Base-by-base conservation (phyloP, 2,888 invertebrate genomes). In the Cheilosia vernalis region DNA sequence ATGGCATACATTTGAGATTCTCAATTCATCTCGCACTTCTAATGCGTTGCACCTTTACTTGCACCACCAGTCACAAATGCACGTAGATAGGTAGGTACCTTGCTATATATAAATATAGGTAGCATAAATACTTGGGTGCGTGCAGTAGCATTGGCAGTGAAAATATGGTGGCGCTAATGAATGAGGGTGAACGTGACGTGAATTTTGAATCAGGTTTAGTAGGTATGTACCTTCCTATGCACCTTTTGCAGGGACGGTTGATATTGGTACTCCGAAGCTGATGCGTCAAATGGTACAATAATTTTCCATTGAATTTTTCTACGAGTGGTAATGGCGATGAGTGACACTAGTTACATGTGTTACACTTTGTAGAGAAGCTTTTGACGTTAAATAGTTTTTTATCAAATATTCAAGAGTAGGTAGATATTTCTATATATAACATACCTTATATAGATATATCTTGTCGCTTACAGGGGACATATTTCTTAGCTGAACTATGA, bases 141-240 rank as follows among this genome's bases (percentile, higher is more conserved):
- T 67, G 60, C 42, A 49, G 47, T 63, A 82, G 37, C 40, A 60
- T 30, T 30, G 24, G 13, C 10, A 21, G 15, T 19, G 19, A 44
- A 24, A 53, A 61, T 74, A 77, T 78, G 78, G 78, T 83, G 83
- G 83, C 83, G 83, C 83, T 83, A 83, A 78, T 78, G 78, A 83
- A 83, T 78, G 72, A 83, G 67, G 61, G 55, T 30, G 42, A 63
- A 83, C 83, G 83, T 83, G 83, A 83, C 56, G 21, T 60, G 83
- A 67, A 78, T 77, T 60, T 27, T 64, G 21, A 81, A 33, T 44
- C 7, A 30, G 2, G 21, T 9, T 33, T n/a, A 40, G 3, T 42
- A 2, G 30, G 27, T 27, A 7, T 27, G 7, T 6, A 27, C 27
- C 27, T 27, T 49, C 42, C 7, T 55, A 6, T 33, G 64, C 64